Conservation (phyloP, 2,797 vertebrate species). For the Hypotaenidia philippensis region DNA sequence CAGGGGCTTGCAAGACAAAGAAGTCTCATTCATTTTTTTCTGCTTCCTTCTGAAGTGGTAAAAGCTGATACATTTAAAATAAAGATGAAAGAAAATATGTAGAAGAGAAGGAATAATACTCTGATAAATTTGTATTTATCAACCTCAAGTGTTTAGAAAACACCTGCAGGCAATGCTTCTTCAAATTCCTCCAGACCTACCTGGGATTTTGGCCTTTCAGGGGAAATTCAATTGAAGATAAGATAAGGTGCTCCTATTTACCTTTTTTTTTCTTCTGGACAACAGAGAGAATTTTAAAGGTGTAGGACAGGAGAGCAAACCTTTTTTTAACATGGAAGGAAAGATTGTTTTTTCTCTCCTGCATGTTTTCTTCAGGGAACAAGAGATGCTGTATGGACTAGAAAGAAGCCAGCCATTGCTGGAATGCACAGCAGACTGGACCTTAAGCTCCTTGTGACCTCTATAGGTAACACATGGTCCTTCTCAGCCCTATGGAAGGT, state of each 20-base stretch:
- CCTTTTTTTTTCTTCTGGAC: not conserved
- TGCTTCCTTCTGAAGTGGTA: not conserved
- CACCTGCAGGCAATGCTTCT: slow-evolving; percentile 21
- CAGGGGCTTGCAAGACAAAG: slow-evolving; percentile 3
- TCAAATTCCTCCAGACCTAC: slow-evolving; percentile 16
- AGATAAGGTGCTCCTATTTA: slow-evolving; percentile 44
- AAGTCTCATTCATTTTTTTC: slow-evolving; percentile 30
- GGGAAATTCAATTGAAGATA: slow-evolving; percentile 47
- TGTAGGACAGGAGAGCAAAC: not conserved
- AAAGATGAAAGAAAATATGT: slow-evolving; percentile 47
- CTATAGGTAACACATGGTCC: not conserved
- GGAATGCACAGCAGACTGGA: not conserved
- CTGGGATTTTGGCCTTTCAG: slow-evolving; percentile 18
- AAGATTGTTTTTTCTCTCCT: not conserved
- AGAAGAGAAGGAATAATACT: slow-evolving; percentile 30
- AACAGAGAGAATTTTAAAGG: slow-evolving; percentile 60
- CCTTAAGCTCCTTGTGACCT: not conserved
- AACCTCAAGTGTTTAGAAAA: slow-evolving; percentile 42
- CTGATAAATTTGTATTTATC: slow-evolving; percentile 34
- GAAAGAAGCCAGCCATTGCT: not conserved
- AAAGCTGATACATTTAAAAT: slow-evolving; percentile 14
- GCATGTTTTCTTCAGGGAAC: not conserved
- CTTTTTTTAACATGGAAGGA: not conserved
- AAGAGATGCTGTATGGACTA: not conserved
- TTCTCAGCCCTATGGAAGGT: not conserved